Base-by-base conservation (phyloP, 2,888 invertebrate genomes). In the Rugalucina vietnamica region DNA sequence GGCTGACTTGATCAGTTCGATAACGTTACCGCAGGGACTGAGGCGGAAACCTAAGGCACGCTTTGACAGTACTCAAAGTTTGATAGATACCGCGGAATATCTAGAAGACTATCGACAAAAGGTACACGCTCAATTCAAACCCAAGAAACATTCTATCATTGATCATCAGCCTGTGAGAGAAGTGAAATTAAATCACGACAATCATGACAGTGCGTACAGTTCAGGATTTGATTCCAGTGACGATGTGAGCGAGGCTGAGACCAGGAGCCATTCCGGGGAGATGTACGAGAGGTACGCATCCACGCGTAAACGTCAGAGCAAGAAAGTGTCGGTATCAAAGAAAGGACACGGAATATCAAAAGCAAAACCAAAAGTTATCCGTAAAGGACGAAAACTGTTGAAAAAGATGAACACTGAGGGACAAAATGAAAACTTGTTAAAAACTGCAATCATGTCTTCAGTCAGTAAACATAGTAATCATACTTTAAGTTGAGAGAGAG, bases 191-290 rank as follows among this genome's bases (percentile, higher is more conserved):
- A 65, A 34, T 1, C 65, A 18, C 32, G 76, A 81, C 71, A 24
- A 37, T 50, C 5, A 21, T 18, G 82, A 82, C 74, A 78, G 77
- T 43, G 82, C 77, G 18, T 82, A 78, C 29, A 81, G 73, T 72
- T 77, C 81, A 14, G 81, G 71, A 18, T 65, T 76, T 21, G 81
- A 81, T 27, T 39, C 69, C 5, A 72, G 74, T 21, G 36, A 43
- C 10, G 65, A 65, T 1, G 18, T 49, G 43, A 70, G 54, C 32
- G 32, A 74, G 14, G 4, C 32, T 18, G 27, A 49, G 43, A 37
- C 36, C 1, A 5, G 34, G 1, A 24, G 24, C 2, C 8, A 34
- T 12, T 8, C 1, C 34, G 34, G 21, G 21, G 34, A 34, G 18
- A 65, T 34, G 21, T 10, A 14, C 1, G 2, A 21, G 4, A 12